A percentile compares a stretch with the other conserved stretches of the same genome.
Conservation (phyloP, 1,140 invertebrate species). For the Geopemphigus sp. region DNA sequence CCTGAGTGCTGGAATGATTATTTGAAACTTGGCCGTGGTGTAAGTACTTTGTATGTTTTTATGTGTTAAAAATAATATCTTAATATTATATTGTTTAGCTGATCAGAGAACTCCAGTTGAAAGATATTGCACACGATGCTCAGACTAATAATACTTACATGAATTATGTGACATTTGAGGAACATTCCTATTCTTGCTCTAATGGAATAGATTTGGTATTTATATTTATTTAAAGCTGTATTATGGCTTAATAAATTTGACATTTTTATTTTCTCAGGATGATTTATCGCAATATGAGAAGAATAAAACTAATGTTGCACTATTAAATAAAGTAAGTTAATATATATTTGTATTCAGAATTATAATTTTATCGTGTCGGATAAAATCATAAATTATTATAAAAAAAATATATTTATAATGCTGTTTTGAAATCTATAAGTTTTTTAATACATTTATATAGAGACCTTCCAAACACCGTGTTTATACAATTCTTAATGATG, state of each 20-base stretch:
- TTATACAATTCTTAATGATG: conserved; percentile 58
- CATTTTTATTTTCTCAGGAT: conserved; percentile 7
- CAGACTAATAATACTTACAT: neutral
- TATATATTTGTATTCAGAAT: neutral
- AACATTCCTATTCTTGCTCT: neutral
- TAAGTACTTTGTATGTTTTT: neutral
- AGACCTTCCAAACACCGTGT: conserved; percentile 55
- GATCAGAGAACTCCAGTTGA: conserved; percentile 17
- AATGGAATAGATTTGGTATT: conserved; percentile 29
- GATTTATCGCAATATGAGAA: neutral
- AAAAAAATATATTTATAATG: neutral
- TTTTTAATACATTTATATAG: neutral
- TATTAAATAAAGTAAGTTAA: conserved; percentile 10
- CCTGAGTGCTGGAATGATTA: conserved; percentile 11
- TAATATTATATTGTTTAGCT: neutral
- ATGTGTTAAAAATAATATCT: neutral
- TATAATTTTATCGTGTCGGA: neutral
- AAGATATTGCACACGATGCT: neutral
- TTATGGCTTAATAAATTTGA: neutral
- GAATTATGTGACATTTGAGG: neutral
- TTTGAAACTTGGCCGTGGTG: neutral
- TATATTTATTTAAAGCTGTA: neutral
- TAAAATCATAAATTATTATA: neutral
- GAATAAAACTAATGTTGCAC: neutral
- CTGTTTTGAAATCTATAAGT: neutral